Percentiles rank a stretch among this genome's conserved stretches.
Evolutionary conservation across 2,797 vertebrate species (phyloP).

Genomic region (Rhinophrynus dorsalis): DNA sequence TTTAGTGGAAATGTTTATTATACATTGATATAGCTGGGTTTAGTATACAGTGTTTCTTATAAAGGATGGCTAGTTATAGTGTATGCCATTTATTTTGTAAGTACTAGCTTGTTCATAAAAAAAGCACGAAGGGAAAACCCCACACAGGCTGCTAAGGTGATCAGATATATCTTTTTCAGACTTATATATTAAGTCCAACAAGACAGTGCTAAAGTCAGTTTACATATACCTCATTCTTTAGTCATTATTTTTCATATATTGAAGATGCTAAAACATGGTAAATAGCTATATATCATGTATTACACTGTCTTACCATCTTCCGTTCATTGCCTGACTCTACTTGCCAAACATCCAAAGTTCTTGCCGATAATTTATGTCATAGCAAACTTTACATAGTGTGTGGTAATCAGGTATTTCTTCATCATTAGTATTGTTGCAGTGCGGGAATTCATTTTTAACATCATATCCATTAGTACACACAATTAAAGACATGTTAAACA

Average conservation of each 20-base stretch:
- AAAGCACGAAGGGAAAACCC: slow-evolving; percentile 25
- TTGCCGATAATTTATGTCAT: slow-evolving; percentile 12
- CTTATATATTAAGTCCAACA: slow-evolving; percentile 44
- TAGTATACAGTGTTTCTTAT: neutral
- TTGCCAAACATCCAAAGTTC: neutral
- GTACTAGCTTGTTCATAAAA: slow-evolving; percentile 12
- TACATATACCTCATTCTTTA: slow-evolving; percentile 31
- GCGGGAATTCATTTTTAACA: no score
- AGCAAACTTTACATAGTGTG: slow-evolving; percentile 11
- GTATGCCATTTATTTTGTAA: slow-evolving; percentile 31
- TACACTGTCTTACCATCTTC: slow-evolving; percentile 20
- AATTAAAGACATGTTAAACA: no score
- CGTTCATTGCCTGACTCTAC: slow-evolving; percentile 23
- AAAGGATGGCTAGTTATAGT: slow-evolving; percentile 25
- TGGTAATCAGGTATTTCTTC: neutral
- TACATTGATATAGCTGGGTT: neutral
- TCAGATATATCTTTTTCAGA: slow-evolving; percentile 11
- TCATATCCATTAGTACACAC: no score
- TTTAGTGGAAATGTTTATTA: no score
- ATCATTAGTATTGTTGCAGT: no score
- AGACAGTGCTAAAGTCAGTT: slow-evolving; percentile 34
- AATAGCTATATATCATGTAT: slow-evolving; percentile 37
- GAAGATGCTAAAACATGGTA: slow-evolving; percentile 31
- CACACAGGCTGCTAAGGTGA: slow-evolving; percentile 39
- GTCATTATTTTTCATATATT: slow-evolving; percentile 26